Evolutionary conservation across 2,888 invertebrate genomes (phyloP).

Genomic region (Sipha maydis): DNA sequence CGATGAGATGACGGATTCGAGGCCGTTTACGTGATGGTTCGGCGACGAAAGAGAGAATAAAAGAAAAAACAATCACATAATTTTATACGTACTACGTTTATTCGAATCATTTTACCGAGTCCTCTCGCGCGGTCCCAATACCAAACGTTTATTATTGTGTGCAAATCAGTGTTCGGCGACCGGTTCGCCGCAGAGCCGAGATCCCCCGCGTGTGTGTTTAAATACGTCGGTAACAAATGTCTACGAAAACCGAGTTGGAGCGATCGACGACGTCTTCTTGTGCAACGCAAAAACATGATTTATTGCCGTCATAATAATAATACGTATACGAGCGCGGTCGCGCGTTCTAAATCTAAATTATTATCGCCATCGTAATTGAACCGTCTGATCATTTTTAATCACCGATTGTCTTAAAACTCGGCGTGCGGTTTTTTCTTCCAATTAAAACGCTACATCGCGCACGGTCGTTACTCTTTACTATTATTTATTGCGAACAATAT

Average conservation of each 20-base stretch:
- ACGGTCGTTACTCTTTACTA: not conserved
- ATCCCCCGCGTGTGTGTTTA: not conserved
- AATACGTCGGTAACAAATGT: not conserved
- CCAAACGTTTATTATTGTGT: conserved; percentile 19
- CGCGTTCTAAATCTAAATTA: not conserved
- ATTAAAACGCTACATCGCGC: not conserved
- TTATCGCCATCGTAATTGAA: not conserved
- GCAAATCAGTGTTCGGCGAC: conserved; percentile 3
- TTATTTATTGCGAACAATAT: too few species aligned
- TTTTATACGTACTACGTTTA: not conserved
- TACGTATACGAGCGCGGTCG: not conserved
- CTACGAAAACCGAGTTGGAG: not conserved
- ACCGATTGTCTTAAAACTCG: not conserved
- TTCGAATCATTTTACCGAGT: not conserved
- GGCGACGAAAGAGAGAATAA: not conserved
- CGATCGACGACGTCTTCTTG: not conserved
- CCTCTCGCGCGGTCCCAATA: not conserved
- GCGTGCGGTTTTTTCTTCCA: not conserved
- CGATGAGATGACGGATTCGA: conserved; percentile 9
- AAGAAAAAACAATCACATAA: not conserved
- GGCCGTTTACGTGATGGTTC: not conserved
- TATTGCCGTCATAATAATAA: not conserved
- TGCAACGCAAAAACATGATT: conserved; percentile 4
- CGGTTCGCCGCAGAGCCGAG: not conserved
- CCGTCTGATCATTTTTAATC: conserved; percentile 24